Conservation (phyloP, 2,888 invertebrate species). For the Baccha elongata region DNA sequence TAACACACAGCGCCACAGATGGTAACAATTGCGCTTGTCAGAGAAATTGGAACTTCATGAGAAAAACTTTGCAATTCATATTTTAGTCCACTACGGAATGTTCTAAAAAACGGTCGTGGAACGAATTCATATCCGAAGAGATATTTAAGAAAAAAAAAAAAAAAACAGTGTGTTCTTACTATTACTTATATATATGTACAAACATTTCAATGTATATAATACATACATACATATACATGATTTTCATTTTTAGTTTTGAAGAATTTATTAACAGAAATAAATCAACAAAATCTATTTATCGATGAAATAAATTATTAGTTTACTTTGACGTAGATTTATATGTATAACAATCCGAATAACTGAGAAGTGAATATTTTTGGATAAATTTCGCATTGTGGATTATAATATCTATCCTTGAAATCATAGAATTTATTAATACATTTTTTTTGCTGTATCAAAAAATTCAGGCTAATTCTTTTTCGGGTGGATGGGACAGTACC, state of each 20-base stretch:
- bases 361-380: constrained; percentile 35
- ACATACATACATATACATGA: background rate
- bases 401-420: constrained; percentile 17
- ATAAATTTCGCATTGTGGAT: constrained; percentile 45
- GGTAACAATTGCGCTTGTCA: constrained; percentile 65
- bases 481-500: constrained; percentile 37
- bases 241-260: constrained; percentile 12
- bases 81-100: constrained; percentile 81
- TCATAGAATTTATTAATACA: background rate
- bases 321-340: background rate
- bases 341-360: no score
- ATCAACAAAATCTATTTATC: constrained; percentile 18
- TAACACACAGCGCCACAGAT: constrained; percentile 29
- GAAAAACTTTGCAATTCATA: constrained; percentile 72
- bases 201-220: background rate
- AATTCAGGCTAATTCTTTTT: constrained; percentile 18
- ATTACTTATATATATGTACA: constrained; percentile 35
- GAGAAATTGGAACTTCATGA: constrained; percentile 60
- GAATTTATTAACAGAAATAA: constrained; percentile 1
- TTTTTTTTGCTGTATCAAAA: constrained; percentile 8
- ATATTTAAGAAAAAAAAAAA: constrained; percentile 23
- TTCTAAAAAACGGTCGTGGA: constrained; percentile 81
- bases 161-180: constrained; percentile 37
- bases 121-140: constrained; percentile 28
- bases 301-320: background rate